Conservation (phyloP, 2,888 invertebrate species). For the Tachina fera region DNA sequence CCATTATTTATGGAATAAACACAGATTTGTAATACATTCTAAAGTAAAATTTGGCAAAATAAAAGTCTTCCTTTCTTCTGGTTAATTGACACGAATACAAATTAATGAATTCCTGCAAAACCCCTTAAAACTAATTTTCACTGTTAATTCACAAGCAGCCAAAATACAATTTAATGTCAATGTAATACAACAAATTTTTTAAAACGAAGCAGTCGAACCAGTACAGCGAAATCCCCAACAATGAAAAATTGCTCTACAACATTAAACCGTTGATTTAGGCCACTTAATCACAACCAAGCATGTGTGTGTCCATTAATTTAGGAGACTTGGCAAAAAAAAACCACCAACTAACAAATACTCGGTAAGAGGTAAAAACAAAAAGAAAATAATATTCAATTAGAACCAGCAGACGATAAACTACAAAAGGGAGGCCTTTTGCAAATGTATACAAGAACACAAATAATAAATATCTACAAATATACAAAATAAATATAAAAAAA, state of each 20-base stretch:
- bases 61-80: not conserved
- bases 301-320: conserved; percentile 70
- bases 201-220: conserved; percentile 1
- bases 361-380: conserved; percentile 15
- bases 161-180: conserved; percentile 57
- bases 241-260: conserved; percentile 69
- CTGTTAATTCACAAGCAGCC: conserved; percentile 7
- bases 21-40: too few relatives aligned
- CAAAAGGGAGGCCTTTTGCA: conserved; percentile 72
- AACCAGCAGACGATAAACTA: conserved; percentile 70
- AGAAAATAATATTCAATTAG: conserved; percentile 73
- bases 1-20: too few relatives aligned
- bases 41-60: too few relatives aligned
- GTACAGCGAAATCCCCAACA: conserved; percentile 7
- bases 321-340: conserved; percentile 45
- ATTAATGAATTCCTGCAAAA: conserved; percentile 39
- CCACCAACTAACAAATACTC: conserved; percentile 34
- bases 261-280: conserved; percentile 72
- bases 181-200: conserved; percentile 25
- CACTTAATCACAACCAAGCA: conserved; percentile 71
- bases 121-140: conserved; percentile 45
- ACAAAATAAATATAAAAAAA: conserved; percentile 47
- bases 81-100: conserved; percentile 18
- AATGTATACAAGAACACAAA: conserved; percentile 58
- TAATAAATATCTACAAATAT: conserved; percentile 53